Evolutionary conservation across 2,113 vertebrate species (phyloP).

Genomic region (Stomatorhinus ivindoensis): DNA sequence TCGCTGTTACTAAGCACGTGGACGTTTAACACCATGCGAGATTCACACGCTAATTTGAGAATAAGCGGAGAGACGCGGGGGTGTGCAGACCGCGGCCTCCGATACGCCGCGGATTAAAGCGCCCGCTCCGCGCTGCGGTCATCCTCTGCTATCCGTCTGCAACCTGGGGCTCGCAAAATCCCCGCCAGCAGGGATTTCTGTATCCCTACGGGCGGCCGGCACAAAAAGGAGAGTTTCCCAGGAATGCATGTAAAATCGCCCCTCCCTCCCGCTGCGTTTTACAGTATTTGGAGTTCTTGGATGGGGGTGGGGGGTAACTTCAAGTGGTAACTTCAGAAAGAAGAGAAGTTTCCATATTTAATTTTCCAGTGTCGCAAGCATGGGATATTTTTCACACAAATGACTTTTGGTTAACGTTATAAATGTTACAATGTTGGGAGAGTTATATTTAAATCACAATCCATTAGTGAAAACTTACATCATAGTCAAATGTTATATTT

Average conservation of each 20-base stretch:
- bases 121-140: background rate
- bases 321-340: background rate
- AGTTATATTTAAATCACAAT: background rate
- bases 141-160: background rate
- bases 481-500: background rate
- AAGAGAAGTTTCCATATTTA: background rate
- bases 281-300: background rate
- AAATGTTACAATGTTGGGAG: background rate
- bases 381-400: background rate
- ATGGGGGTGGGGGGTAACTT: too few species aligned
- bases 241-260: slow-evolving; percentile 4
- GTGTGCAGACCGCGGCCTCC: background rate
- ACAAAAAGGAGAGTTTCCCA: background rate
- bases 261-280: background rate
- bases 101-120: background rate
- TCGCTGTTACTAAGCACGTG: background rate
- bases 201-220: background rate
- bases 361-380: background rate
- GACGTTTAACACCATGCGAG: background rate
- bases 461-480: background rate
- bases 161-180: background rate
- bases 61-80: background rate
- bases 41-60: slow-evolving; percentile 5
- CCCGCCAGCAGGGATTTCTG: background rate
- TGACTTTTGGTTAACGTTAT: background rate